These are phyloP conservation scores for Papio anubis DNA, from an alignment of 2,113 vertebrate species.

Conservation along the genomic window DNA sequence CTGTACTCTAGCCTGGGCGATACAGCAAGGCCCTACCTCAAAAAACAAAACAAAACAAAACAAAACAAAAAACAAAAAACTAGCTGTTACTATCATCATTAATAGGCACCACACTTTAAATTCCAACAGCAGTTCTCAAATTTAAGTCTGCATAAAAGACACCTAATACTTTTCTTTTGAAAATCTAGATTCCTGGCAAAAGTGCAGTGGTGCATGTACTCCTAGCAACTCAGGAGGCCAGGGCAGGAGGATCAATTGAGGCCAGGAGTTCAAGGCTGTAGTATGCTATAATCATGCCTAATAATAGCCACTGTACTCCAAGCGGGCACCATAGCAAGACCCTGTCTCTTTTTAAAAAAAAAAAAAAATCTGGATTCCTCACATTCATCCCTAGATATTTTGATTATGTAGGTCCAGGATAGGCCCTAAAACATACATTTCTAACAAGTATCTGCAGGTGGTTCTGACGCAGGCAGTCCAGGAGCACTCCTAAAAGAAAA, in stretches of 20 bases:
- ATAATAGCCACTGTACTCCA: not conserved
- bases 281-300: not conserved
- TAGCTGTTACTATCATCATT: not conserved
- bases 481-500: not conserved
- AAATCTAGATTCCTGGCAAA: not conserved
- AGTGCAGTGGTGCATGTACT: not conserved
- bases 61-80: not conserved
- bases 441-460: not conserved
- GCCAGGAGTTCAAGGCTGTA: not conserved
- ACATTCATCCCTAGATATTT: not conserved
- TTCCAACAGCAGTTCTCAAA: slow-evolving; percentile 1
- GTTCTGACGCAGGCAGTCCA: not conserved
- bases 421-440: not conserved
- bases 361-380: not conserved
- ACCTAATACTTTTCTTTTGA: not conserved
- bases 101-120: not conserved
- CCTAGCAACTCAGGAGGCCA: not conserved
- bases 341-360: not conserved
- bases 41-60: not conserved
- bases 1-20: not conserved
- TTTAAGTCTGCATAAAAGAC: not conserved
- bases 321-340: not conserved
- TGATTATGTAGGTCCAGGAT: not conserved
- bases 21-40: not conserved
- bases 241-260: not conserved